Conservation (phyloP, 2,113 vertebrate species). For the Lampris megalopsis region DNA sequence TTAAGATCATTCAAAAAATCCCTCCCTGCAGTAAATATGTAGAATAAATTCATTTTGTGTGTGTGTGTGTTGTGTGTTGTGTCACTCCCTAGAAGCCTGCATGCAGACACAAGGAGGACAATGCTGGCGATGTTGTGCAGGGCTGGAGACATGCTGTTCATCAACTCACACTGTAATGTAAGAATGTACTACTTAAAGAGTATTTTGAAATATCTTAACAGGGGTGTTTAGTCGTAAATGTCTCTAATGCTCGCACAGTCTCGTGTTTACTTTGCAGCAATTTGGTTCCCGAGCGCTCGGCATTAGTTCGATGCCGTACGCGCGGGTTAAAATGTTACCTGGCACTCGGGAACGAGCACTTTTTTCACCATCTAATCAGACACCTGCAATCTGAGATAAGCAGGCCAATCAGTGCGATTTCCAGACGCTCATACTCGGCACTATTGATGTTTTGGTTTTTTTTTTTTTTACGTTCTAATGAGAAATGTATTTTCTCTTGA, state of each 20-base stretch:
- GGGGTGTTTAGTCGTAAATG: too few relatives aligned
- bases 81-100: neutral
- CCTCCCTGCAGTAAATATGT: neutral
- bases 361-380: slow-evolving; percentile 64
- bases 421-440: slow-evolving; percentile 39
- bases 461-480: too few relatives aligned
- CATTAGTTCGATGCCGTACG: slow-evolving; percentile 71
- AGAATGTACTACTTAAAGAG: too few relatives aligned
- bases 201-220: too few relatives aligned
- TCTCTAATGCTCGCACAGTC: neutral
- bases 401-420: slow-evolving; percentile 65
- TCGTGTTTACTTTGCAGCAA: slow-evolving; percentile 38
- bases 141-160: neutral
- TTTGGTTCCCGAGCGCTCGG: slow-evolving; percentile 31
- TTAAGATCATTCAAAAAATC: neutral
- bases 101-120: neutral
- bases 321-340: slow-evolving; percentile 67
- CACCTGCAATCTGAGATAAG: slow-evolving; percentile 78
- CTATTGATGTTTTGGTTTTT: slow-evolving; percentile 35
- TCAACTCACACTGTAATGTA: neutral
- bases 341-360: slow-evolving; percentile 28
- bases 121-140: neutral
- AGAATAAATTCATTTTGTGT: neutral
- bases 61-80: neutral
- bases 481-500: slow-evolving; percentile 1